Conservation (phyloP, 1,140 invertebrate genomes). For the Andricus grossulariae region DNA sequence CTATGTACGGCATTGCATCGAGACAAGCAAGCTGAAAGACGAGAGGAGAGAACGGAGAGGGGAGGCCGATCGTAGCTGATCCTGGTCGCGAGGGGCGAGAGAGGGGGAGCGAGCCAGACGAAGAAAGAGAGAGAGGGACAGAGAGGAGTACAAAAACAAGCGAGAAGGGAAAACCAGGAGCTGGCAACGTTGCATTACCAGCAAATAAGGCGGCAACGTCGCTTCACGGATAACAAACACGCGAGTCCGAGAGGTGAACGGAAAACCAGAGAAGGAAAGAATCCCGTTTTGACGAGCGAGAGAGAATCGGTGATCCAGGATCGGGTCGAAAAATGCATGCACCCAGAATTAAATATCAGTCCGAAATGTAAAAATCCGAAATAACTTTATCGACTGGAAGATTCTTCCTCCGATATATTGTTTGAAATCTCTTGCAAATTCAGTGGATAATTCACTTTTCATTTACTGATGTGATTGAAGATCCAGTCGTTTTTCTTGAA, state of each 20-base stretch:
- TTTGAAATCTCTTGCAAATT: no score
- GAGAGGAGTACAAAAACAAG: constrained; percentile 6
- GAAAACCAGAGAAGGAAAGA: constrained; percentile 70
- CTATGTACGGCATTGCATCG: constrained; percentile 59
- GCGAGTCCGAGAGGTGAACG: constrained; percentile 63
- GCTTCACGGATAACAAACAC: constrained; percentile 64
- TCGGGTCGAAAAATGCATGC: background rate
- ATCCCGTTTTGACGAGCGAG: constrained; percentile 70
- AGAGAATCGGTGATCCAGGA: constrained; percentile 31
- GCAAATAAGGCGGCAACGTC: constrained; percentile 52
- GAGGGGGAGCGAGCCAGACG: constrained; percentile 8
- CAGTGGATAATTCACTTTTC: no score
- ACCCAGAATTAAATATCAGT: background rate
- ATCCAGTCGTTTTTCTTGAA: no score
- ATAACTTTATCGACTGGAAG: no score
- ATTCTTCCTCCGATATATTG: no score
- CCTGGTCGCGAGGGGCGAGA: constrained; percentile 48
- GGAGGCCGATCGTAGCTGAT: constrained; percentile 57
- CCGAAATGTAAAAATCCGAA: background rate
- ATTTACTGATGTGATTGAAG: no score
- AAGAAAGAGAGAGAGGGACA: constrained; percentile 32
- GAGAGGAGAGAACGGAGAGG: constrained; percentile 45
- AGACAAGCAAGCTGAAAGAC: constrained; percentile 63
- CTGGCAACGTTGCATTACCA: constrained; percentile 59
- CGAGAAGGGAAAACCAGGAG: constrained; percentile 14